A percentile compares a stretch with the other conserved stretches of the same genome.
Evolutionary conservation across 2,797 vertebrate genomes (phyloP).

Genomic region (Eupleurogrammus muticus): DNA sequence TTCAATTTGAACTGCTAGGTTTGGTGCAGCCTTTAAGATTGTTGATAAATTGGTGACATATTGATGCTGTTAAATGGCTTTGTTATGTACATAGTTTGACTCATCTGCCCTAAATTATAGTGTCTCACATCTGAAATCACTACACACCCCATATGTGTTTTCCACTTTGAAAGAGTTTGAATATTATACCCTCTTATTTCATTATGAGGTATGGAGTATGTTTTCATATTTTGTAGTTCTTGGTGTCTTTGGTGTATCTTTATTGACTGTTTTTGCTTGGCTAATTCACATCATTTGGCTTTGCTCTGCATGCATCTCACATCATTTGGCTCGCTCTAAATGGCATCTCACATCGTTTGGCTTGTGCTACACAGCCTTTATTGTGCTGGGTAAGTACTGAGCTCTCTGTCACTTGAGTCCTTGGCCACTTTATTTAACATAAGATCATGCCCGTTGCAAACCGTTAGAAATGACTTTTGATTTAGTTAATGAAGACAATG

Average conservation of each 20-base stretch:
- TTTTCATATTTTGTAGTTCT: constrained; percentile 54
- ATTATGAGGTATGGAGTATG: constrained; percentile 27
- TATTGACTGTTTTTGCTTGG: constrained; percentile 63
- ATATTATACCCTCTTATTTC: constrained; percentile 27
- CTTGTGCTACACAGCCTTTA: constrained; percentile 50
- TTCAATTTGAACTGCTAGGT: constrained; percentile 24
- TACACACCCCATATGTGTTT: constrained; percentile 43
- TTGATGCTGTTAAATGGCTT: constrained; percentile 52
- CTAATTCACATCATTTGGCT: constrained; percentile 56
- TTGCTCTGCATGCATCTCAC: constrained; percentile 61
- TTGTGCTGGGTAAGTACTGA: constrained; percentile 48
- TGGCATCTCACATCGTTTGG: constrained; percentile 76
- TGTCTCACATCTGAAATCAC: constrained; percentile 46
- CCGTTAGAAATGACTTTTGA: constrained; percentile 39
- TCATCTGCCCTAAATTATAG: constrained; percentile 65
- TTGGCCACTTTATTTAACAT: constrained; percentile 41
- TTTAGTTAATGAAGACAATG: constrained; percentile 35
- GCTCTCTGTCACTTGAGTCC: constrained; percentile 51
- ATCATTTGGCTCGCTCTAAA: constrained; percentile 66
- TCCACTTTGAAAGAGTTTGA: constrained; percentile 45
- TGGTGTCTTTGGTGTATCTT: constrained; percentile 50
- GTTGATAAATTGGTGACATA: constrained; percentile 52
- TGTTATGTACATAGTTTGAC: constrained; percentile 50
- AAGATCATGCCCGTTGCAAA: constrained; percentile 31
- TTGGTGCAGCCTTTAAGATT: constrained; percentile 19